phyloP scores from a whole-genome alignment of 92 coral and sea anemone genomes.

The Virgularia gustaviana region DNA sequence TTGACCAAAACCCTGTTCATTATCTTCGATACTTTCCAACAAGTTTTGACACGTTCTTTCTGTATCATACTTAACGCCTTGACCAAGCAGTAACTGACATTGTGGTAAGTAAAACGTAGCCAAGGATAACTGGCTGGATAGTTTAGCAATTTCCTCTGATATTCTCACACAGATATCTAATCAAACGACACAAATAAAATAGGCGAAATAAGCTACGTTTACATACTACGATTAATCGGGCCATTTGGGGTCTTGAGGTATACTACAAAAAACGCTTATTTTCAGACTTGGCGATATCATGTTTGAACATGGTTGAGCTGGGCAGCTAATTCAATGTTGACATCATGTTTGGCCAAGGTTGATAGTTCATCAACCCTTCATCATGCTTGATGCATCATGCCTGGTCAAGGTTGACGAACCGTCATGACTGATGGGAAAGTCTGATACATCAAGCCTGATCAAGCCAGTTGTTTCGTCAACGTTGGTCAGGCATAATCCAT shows the following conservation, averaged over 20 bases:
- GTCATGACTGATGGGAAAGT: too few relatives aligned
- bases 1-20: neutral
- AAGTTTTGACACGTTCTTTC: slow-evolving; percentile 8
- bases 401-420: too few relatives aligned
- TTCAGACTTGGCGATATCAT: too few relatives aligned
- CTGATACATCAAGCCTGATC: too few relatives aligned
- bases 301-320: too few relatives aligned
- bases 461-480: too few relatives aligned
- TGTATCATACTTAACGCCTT: neutral
- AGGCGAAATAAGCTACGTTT: neutral
- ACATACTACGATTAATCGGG: neutral
- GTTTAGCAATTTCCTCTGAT: slow-evolving; percentile 6
- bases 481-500: too few relatives aligned
- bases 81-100: slow-evolving; percentile 23
- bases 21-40: neutral
- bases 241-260: neutral
- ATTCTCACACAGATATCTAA: slow-evolving; percentile 14
- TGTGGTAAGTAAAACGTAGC: slow-evolving; percentile 25
- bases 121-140: slow-evolving; percentile 10
- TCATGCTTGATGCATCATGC: too few relatives aligned
- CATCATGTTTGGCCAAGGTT: too few relatives aligned
- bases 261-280: neutral
- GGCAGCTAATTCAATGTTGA: too few relatives aligned
- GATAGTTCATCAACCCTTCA: too few relatives aligned
- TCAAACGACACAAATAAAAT: neutral